phyloP scores from a whole-genome alignment of 2,797 vertebrate genomes.

The Sebastes itinus region DNA sequence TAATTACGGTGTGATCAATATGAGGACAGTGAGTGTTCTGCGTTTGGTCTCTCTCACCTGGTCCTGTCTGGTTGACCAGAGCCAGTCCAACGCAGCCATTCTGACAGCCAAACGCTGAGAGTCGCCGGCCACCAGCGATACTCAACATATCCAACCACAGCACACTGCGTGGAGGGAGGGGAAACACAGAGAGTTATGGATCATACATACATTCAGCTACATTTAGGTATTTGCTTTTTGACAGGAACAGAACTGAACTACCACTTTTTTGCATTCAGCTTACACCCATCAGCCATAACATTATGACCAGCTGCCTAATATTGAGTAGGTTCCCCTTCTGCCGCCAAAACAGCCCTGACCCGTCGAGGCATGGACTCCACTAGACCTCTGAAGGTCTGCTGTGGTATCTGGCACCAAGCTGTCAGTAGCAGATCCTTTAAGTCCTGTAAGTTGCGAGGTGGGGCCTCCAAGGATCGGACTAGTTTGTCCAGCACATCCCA shows the following conservation, averaged over 20 bases:
- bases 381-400: not conserved
- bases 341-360: not conserved
- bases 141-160: conserved; percentile 88
- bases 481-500: too few species aligned
- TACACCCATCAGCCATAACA: not conserved
- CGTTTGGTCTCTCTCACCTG: conserved; percentile 72
- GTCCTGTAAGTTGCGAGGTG: too few species aligned
- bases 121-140: conserved; percentile 69
- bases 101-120: conserved; percentile 91
- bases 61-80: conserved; percentile 84
- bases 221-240: not conserved
- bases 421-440: too few species aligned
- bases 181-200: not conserved
- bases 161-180: conserved; percentile 75
- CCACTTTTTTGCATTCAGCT: too few species aligned
- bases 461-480: too few species aligned
- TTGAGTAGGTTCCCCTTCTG: not conserved
- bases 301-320: not conserved
- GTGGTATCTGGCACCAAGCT: too few species aligned
- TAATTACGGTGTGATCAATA: not conserved
- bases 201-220: not conserved
- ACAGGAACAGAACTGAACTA: not conserved
- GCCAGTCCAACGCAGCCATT: conserved; percentile 88
- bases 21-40: not conserved
- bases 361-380: not conserved